Evolutionary conservation across 2,888 invertebrate species (phyloP).

Genomic region (Sarcophaga carnaria): DNA sequence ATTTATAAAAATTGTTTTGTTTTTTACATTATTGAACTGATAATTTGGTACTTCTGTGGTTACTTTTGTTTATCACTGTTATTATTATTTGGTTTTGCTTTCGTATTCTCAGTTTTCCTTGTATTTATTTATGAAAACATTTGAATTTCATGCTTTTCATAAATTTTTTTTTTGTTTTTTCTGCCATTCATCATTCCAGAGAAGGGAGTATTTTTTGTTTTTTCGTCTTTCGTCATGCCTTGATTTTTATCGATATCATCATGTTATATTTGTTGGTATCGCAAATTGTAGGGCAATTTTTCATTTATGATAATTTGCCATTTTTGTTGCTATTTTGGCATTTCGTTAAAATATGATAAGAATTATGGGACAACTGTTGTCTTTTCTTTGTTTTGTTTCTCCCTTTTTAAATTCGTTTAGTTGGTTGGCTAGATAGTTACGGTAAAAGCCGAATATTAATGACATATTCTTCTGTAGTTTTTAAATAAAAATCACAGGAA

Average conservation of each 20-base stretch:
- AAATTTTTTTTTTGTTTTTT: background rate
- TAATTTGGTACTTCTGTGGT: slow-evolving; percentile 25
- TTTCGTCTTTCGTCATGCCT: slow-evolving; percentile 45
- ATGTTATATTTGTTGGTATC: slow-evolving; percentile 61
- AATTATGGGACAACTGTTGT: slow-evolving; percentile 66
- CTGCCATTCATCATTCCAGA: slow-evolving; percentile 56
- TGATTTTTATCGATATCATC: slow-evolving; percentile 65
- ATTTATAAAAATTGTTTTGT: slow-evolving; percentile 49
- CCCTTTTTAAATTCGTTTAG: background rate
- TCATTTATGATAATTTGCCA: slow-evolving; percentile 70
- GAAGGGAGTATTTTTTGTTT: slow-evolving; percentile 30
- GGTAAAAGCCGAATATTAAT: too few species aligned
- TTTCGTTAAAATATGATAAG: slow-evolving; percentile 55
- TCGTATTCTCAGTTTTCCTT: background rate
- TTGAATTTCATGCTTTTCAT: slow-evolving; percentile 42
- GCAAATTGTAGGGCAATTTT: slow-evolving; percentile 64
- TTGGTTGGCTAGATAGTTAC: background rate
- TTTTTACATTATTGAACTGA: slow-evolving; percentile 17
- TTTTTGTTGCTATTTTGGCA: slow-evolving; percentile 34
- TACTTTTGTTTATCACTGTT: slow-evolving; percentile 49
- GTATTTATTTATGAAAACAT: slow-evolving; percentile 4
- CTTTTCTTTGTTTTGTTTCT: slow-evolving; percentile 1
- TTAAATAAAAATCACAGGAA: too few species aligned
- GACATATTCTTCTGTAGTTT: too few species aligned
- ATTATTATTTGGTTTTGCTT: slow-evolving; percentile 4